phyloP scores from a whole-genome alignment of 1,140 invertebrate genomes.

The Copidosoma floridanum region DNA sequence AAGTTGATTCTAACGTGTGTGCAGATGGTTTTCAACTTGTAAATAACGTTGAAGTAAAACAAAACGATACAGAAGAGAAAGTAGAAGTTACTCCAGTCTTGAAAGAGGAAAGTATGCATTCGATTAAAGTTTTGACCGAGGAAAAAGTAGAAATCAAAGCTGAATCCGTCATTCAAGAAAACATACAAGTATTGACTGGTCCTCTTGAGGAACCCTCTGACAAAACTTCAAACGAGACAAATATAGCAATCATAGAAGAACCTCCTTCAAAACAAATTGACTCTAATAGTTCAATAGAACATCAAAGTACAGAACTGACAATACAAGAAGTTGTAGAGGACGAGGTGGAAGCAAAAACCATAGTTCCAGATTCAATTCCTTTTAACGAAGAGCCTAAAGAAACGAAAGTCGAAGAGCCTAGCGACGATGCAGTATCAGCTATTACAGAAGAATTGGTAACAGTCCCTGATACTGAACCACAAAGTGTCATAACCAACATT shows the following conservation, averaged over 20 bases:
- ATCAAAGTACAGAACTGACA: constrained; percentile 28
- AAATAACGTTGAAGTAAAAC: background rate
- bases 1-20: background rate
- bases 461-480: constrained; percentile 11
- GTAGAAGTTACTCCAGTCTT: no score
- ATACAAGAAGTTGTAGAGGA: constrained; percentile 44
- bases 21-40: background rate
- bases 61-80: background rate
- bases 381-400: constrained; percentile 49
- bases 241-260: constrained; percentile 36
- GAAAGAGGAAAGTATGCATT: no score
- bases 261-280: constrained; percentile 18
- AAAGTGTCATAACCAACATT: constrained; percentile 10
- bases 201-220: constrained; percentile 2
- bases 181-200: background rate
- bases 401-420: constrained; percentile 5
- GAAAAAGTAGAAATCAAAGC: background rate
- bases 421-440: constrained; percentile 21
- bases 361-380: constrained; percentile 43
- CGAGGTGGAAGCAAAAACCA: constrained; percentile 23
- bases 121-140: background rate
- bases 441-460: constrained; percentile 30
- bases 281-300: background rate
- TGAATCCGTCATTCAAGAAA: background rate
- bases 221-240: constrained; percentile 11